Percentiles rank a stretch among this genome's conserved stretches.
These are phyloP conservation scores for Sylvilagus floridanus DNA, from an alignment of 2,797 vertebrate genomes.

Conservation along the genomic window DNA sequence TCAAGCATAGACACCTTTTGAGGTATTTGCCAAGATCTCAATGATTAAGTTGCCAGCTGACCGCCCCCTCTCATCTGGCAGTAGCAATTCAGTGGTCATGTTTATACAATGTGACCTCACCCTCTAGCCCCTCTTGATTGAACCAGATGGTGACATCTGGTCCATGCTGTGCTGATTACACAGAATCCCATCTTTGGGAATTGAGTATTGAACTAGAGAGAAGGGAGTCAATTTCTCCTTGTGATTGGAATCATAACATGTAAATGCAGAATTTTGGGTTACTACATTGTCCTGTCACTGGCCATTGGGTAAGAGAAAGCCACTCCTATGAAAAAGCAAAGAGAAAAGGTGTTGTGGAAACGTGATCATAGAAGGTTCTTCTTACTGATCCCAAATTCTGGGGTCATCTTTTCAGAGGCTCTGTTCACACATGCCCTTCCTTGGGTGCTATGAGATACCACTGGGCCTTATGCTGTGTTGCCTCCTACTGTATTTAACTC, in stretches of 20 bases:
- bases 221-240: background rate
- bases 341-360: background rate
- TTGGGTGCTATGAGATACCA: background rate
- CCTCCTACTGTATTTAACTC: background rate
- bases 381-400: background rate
- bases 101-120: background rate
- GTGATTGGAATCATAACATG: background rate
- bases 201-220: background rate
- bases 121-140: background rate
- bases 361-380: background rate
- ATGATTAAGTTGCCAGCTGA: background rate
- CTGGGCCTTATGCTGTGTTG: background rate
- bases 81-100: background rate
- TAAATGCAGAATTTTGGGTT: background rate
- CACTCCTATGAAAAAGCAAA: background rate
- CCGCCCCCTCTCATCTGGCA: background rate
- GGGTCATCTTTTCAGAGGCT: background rate
- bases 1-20: background rate
- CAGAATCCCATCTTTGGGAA: background rate
- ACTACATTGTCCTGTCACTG: background rate
- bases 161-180: constrained; percentile 6
- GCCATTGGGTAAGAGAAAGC: constrained; percentile 3
- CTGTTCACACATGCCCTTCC: background rate
- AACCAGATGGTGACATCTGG: background rate
- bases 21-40: background rate